phyloP scores from a whole-genome alignment of 2,888 invertebrate species.

The Odontocolon sp. region DNA sequence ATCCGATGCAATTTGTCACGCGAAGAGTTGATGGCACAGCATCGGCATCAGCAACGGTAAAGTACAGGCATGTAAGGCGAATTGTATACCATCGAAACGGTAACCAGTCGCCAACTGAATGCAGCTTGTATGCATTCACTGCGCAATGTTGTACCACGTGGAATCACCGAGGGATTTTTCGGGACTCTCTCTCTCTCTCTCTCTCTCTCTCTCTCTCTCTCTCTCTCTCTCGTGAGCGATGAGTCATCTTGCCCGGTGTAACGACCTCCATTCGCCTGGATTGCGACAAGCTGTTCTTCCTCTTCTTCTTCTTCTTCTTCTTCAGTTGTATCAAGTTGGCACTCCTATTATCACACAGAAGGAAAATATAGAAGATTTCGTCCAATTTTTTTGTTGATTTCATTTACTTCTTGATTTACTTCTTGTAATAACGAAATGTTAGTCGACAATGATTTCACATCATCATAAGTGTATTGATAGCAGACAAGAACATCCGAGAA shows the following conservation, averaged over 20 bases:
- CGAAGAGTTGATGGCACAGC: background rate
- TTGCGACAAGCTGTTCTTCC: conserved; percentile 41
- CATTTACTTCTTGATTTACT: no score
- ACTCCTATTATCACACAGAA: no score
- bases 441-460: no score
- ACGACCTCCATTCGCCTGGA: conserved; percentile 53
- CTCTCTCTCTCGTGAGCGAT: conserved; percentile 27
- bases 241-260: conserved; percentile 57
- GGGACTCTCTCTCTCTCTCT: conserved; percentile 34
- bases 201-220: conserved; percentile 16
- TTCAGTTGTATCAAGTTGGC: no score
- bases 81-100: conserved; percentile 8
- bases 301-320: conserved; percentile 2
- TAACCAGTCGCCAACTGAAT: conserved; percentile 6
- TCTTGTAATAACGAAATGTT: no score
- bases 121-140: background rate
- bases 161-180: conserved; percentile 48
- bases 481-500: no score
- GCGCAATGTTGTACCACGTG: conserved; percentile 8
- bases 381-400: no score
- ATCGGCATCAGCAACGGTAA: background rate
- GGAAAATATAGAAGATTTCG: no score
- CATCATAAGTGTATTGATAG: no score
- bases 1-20: no score
- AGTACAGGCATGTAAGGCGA: background rate